Percentiles rank a stretch among this genome's conserved stretches.
Evolutionary conservation across 1,140 invertebrate genomes (phyloP).

Genomic region (Drosophila prosaltans): DNA sequence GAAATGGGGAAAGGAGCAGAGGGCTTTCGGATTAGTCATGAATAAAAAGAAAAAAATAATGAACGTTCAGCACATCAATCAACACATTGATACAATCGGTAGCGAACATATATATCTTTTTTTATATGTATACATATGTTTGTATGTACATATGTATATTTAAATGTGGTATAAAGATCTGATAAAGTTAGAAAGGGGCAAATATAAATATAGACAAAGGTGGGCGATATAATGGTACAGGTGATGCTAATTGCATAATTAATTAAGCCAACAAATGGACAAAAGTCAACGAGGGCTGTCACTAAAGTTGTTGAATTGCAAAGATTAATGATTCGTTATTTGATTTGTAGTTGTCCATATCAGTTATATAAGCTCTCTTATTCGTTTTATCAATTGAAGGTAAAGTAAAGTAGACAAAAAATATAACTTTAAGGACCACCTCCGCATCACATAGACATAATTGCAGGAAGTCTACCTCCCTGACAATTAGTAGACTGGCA

Average conservation of each 20-base stretch:
- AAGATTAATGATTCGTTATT: too few species aligned
- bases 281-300: not conserved
- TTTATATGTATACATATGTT: slow-evolving; percentile 9
- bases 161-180: not conserved
- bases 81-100: slow-evolving; percentile 54
- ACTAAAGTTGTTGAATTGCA: not conserved
- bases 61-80: slow-evolving; percentile 79
- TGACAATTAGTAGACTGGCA: not conserved
- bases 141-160: not conserved
- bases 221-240: slow-evolving; percentile 1
- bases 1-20: not conserved
- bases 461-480: not conserved
- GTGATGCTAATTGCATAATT: slow-evolving; percentile 44
- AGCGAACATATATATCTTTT: slow-evolving; percentile 23
- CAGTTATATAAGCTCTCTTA: too few species aligned
- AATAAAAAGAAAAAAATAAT: slow-evolving; percentile 72
- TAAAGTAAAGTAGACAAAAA: not conserved
- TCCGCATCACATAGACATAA: not conserved
- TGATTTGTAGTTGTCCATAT: too few species aligned
- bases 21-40: slow-evolving; percentile 19
- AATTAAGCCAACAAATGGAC: slow-evolving; percentile 20
- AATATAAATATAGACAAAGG: slow-evolving; percentile 4
- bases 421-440: not conserved
- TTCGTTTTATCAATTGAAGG: too few species aligned
- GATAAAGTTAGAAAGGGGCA: not conserved